Percentiles rank a stretch among this genome's conserved stretches.
These are phyloP conservation scores for Eristalis intricaria DNA, from an alignment of 2,888 invertebrate species.

Conservation along the genomic window DNA sequence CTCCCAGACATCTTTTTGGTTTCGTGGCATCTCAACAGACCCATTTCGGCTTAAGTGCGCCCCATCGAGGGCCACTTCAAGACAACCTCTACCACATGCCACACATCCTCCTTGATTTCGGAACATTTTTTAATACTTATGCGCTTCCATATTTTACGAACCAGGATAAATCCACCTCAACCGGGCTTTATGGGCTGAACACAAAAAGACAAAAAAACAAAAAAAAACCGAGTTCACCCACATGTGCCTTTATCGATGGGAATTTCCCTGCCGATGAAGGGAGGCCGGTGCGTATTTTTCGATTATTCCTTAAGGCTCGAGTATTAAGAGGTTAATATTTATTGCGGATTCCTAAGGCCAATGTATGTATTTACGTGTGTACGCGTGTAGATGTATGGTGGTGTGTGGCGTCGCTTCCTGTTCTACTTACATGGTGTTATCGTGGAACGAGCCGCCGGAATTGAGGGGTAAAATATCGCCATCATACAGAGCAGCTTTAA, in stretches of 20 bases:
- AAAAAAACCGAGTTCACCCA: conserved; percentile 23
- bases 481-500: conserved; percentile 79
- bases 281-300: conserved; percentile 34
- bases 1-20: neutral
- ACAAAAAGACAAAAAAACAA: neutral
- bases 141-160: neutral
- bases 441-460: conserved; percentile 78
- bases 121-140: neutral
- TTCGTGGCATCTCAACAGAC: neutral
- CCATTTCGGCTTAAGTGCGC: neutral
- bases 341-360: conserved; percentile 15
- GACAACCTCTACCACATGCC: neutral
- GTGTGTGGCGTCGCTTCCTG: neutral
- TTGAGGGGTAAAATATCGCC: conserved; percentile 79
- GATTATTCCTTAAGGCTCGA: conserved; percentile 24
- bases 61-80: neutral
- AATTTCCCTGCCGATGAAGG: conserved; percentile 39
- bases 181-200: neutral
- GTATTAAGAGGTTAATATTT: conserved; percentile 24
- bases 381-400: neutral
- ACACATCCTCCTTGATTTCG: neutral
- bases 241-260: conserved; percentile 30
- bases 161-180: conserved; percentile 4
- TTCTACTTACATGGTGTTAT: conserved; percentile 78
- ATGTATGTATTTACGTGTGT: neutral